Base-by-base conservation (phyloP, 2,888 invertebrate species). In the Geotrupes spiniger region DNA sequence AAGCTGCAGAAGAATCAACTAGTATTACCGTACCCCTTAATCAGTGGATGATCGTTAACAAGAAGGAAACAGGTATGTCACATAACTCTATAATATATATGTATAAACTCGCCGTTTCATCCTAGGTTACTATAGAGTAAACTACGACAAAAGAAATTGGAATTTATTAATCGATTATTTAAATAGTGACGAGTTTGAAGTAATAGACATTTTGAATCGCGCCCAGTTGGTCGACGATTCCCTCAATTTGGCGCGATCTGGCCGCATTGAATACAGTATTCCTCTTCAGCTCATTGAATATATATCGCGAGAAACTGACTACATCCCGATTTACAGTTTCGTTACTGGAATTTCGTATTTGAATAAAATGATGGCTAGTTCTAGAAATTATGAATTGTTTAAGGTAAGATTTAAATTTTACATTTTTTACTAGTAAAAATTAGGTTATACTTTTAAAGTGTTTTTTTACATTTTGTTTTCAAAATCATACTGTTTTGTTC, bases 261-360 rank as follows among this genome's bases (percentile, higher is more conserved):
- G 80, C 25, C 70, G 78, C 31, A 66, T 84, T 46, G 75, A 72
- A 4, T 82, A 82, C 61, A 59, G 64, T 1, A 56, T 73, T 10
- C 76, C 83, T 0, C 72, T 87, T 42, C 76, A 79, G 21, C 63
- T 86, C 12, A 77, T 81, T 1, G 66, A 68, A 2, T 87, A 86
- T 64, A 67, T 87, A 60, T 66, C 67, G 0, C 63, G 74, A 1
- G 82, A 82, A 62, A 67, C 64, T 0, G 82, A 85, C 59, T 83
- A 82, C 64, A 75, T 84, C 6, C 83, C 87, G 0, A 84, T 85
- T 16, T 36, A 71, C 36, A 58, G 74, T 2, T 75, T 75, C 11
- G 57, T 75, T 2, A 58, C 54, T 21, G 49, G 44, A 6, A 42
- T 59, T 16, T 28, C 37, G 1, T 54, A 49, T 46, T 46, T 60